Evolutionary conservation across 2,113 vertebrate species (phyloP).

Genomic region (Pantherophis guttatus): DNA sequence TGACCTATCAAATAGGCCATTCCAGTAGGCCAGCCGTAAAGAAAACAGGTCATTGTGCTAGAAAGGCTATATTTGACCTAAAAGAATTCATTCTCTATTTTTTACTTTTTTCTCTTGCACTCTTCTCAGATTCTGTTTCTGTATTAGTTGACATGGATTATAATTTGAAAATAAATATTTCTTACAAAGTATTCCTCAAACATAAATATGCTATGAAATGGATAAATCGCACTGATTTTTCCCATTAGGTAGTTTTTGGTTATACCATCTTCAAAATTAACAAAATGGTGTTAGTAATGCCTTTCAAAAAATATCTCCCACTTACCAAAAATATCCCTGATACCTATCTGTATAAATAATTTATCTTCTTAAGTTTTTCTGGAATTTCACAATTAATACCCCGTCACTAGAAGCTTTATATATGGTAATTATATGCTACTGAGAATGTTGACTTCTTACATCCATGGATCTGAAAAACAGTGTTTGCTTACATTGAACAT

Average conservation of each 20-base stretch:
- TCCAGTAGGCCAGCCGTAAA: not conserved
- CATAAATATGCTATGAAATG: not conserved
- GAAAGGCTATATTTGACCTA: not conserved
- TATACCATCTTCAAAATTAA: not conserved
- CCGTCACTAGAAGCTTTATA: not conserved
- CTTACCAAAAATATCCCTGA: not conserved
- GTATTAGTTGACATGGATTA: not conserved
- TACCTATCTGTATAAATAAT: not conserved
- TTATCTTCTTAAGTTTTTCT: not conserved
- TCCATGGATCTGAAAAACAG: not conserved
- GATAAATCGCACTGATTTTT: not conserved
- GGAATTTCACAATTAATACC: not conserved
- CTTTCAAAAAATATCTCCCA: not conserved
- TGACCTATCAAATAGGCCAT: not conserved
- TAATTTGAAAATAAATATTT: not conserved
- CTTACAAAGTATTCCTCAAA: not conserved
- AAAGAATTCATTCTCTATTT: not conserved
- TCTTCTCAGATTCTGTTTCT: not conserved
- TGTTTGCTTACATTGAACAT: not conserved
- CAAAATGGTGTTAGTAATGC: not conserved
- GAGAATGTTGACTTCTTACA: not conserved
- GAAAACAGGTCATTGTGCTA: not conserved
- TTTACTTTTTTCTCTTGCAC: not conserved
- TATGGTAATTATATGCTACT: not conserved
- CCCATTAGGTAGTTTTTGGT: not conserved